Base-by-base conservation (phyloP, 2,113 vertebrate genomes). In the Sturnus vulgaris region DNA sequence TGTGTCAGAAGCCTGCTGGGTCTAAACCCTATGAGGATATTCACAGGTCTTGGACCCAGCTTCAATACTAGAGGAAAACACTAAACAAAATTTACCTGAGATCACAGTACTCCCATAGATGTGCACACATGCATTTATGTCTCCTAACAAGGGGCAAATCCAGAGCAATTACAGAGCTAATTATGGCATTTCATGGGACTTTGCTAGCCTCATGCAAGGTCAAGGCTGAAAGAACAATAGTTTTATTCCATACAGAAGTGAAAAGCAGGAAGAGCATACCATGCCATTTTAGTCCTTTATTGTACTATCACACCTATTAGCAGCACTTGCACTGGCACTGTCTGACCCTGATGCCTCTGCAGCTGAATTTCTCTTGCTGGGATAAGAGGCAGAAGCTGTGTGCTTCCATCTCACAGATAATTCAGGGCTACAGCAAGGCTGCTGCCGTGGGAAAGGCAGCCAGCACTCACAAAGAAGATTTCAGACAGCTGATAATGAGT, bases 401-500 rank as follows among this genome's bases (percentile, higher is more conserved):
- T 50, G 37, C 66, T 95, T 46, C 56, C 60, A 68, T n/a, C 70
- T 81, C 79, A 84, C 69, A 86, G 86, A 56, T 52, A 93, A 59
- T 83, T 71, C 79, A 83, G 35, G 56, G 76, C 65, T 81, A 81
- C 59, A 92, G 82, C 63, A 86, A 90, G 78, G 75, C 46, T 90
- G 84, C 60, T 83, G 90, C 76, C 1, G 9, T 71, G 65, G 88
- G 82, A 96, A 88, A 95, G 23, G 76, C 92, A 90, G 86, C 47
- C 88, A 79, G 79, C n/a, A 37, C 76, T 82, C 86, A 70, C 71
- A 92, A 94, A 90, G 89, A 95, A 91, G 88, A 95, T 95, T 96
- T 93, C 76, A 96, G 68, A 77, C 90, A 88, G 82, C 69, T 96
- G 93, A 90, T 96, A 93, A 94, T 75, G 52, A 95, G 88, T 92